Evolutionary conservation across 1,140 invertebrate species (phyloP).

Genomic region (Eupeodes corollae): DNA sequence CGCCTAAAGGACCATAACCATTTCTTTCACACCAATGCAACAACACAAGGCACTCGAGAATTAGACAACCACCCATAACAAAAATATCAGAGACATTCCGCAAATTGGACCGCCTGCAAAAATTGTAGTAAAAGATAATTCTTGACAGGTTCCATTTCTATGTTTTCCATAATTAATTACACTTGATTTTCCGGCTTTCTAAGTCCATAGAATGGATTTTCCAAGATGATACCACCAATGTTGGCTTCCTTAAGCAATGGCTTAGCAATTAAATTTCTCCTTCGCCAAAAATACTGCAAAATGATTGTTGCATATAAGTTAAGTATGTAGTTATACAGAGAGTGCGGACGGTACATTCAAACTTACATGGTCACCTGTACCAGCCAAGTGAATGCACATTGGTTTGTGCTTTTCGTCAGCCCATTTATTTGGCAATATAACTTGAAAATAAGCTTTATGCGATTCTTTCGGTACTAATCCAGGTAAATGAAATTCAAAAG

Average conservation of each 20-base stretch:
- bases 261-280: conserved; percentile 79
- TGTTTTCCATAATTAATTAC: conserved; percentile 44
- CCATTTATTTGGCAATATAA: conserved; percentile 77
- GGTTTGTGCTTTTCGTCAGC: conserved; percentile 57
- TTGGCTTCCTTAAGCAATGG: conserved; percentile 81
- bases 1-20: conserved; percentile 78
- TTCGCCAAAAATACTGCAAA: conserved; percentile 80
- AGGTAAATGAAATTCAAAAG: conserved; percentile 70
- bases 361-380: conserved; percentile 95
- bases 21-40: conserved; percentile 87
- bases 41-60: conserved; percentile 84
- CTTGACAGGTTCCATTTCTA: background rate
- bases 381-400: conserved; percentile 87
- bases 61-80: conserved; percentile 96
- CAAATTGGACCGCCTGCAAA: conserved; percentile 73
- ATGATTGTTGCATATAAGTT: background rate
- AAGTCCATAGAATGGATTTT: conserved; percentile 95
- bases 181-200: conserved; percentile 86
- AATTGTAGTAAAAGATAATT: background rate
- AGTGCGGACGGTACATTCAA: background rate
- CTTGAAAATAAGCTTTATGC: conserved; percentile 71
- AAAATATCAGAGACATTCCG: conserved; percentile 96
- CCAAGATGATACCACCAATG: conserved; percentile 86
- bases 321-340: conserved; percentile 5
- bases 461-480: conserved; percentile 76